These are phyloP conservation scores for Dasysyrphus tricinctus DNA, from an alignment of 2,888 invertebrate species.

Conservation along the genomic window DNA sequence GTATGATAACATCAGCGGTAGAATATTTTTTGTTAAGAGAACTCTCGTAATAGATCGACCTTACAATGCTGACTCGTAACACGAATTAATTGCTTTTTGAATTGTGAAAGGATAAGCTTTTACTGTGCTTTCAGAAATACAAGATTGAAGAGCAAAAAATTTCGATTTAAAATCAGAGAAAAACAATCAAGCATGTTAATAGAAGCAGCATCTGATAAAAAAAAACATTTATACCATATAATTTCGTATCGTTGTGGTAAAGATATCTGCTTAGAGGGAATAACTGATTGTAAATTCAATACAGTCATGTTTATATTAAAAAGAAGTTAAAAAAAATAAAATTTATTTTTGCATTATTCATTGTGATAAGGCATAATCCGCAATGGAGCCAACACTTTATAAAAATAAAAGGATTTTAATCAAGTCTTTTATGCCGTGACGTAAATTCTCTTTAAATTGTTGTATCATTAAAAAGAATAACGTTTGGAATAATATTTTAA, in stretches of 20 bases:
- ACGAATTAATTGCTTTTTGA: not conserved
- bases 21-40: not conserved
- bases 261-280: not conserved
- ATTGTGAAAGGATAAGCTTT: not conserved
- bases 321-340: not conserved
- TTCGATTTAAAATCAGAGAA: not conserved
- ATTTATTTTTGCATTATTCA: not conserved
- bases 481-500: no score
- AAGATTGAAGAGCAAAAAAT: not conserved
- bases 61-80: not conserved
- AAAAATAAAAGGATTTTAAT: no score
- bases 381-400: not conserved
- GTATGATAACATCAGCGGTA: not conserved
- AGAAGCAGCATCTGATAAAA: not conserved
- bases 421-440: no score
- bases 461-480: no score
- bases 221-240: not conserved
- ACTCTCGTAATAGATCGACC: not conserved
- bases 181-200: not conserved
- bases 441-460: no score
- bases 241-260: not conserved
- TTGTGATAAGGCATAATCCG: not conserved
- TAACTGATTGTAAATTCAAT: not conserved
- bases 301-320: not conserved
- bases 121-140: not conserved